phyloP scores from a whole-genome alignment of 1,140 invertebrate species.

The Micrasema minimum region DNA sequence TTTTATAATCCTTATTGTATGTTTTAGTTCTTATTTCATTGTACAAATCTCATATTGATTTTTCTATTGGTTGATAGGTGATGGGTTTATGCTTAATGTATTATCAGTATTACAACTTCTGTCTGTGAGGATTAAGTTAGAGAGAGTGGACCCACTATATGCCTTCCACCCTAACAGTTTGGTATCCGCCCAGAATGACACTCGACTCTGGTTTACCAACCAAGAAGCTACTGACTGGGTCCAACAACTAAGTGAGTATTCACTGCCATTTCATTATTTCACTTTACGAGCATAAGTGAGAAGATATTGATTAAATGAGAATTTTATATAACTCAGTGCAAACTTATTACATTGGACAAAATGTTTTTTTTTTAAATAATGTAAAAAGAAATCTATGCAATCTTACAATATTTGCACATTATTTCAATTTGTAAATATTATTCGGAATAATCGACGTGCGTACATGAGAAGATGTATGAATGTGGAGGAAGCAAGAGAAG shows the following conservation, averaged over 20 bases:
- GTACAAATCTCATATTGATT: no score
- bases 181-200: constrained; percentile 85
- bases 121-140: constrained; percentile 85
- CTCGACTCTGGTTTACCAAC: constrained; percentile 83
- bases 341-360: no score
- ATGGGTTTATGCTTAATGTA: constrained; percentile 95
- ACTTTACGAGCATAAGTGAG: no score
- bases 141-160: constrained; percentile 87
- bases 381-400: no score
- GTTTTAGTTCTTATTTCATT: not conserved
- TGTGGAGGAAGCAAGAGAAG: no score
- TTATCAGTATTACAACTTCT: constrained; percentile 90
- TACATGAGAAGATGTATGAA: no score
- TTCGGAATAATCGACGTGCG: no score
- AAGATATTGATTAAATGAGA: no score
- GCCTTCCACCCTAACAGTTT: constrained; percentile 85
- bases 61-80: constrained; percentile 64
- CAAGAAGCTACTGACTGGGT: constrained; percentile 85
- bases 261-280: not conserved
- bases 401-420: no score
- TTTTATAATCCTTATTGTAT: not conserved
- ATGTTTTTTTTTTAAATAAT: no score
- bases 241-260: constrained; percentile 71
- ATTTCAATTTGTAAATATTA: no score
- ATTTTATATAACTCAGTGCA: no score